Evolutionary conservation across 2,888 invertebrate species (phyloP).

Genomic region (Chrysolina oricalcia): DNA sequence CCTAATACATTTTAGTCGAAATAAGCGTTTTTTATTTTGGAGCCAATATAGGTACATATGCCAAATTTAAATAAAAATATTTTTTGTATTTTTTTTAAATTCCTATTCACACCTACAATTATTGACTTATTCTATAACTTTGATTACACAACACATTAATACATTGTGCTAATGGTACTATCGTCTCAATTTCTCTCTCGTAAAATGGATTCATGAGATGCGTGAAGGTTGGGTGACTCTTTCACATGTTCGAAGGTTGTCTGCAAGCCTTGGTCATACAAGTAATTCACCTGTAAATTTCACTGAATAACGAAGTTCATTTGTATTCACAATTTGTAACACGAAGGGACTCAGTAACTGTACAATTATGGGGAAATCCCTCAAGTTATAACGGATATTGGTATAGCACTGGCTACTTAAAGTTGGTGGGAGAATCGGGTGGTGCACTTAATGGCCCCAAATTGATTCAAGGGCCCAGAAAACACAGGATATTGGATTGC

Average conservation of each 20-base stretch:
- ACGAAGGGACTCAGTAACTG: not conserved
- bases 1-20: too few relatives aligned
- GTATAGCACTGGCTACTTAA: not conserved
- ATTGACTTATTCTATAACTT: too few relatives aligned
- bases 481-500: too few relatives aligned
- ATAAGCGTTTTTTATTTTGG: too few relatives aligned
- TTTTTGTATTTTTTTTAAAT: too few relatives aligned
- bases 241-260: not conserved
- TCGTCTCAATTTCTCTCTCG: not conserved
- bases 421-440: too few relatives aligned
- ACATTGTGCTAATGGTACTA: not conserved
- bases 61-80: too few relatives aligned
- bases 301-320: not conserved
- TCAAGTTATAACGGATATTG: not conserved
- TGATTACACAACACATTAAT: too few relatives aligned
- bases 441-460: too few relatives aligned
- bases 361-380: constrained; percentile 2
- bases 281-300: not conserved
- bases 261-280: not conserved
- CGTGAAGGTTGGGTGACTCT: not conserved
- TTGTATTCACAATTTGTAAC: not conserved
- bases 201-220: not conserved
- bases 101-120: too few relatives aligned
- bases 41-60: too few relatives aligned
- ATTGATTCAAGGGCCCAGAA: too few relatives aligned